Evolutionary conservation across 1,140 invertebrate genomes (phyloP).

Genomic region (Cyphomyrmex costatus): DNA sequence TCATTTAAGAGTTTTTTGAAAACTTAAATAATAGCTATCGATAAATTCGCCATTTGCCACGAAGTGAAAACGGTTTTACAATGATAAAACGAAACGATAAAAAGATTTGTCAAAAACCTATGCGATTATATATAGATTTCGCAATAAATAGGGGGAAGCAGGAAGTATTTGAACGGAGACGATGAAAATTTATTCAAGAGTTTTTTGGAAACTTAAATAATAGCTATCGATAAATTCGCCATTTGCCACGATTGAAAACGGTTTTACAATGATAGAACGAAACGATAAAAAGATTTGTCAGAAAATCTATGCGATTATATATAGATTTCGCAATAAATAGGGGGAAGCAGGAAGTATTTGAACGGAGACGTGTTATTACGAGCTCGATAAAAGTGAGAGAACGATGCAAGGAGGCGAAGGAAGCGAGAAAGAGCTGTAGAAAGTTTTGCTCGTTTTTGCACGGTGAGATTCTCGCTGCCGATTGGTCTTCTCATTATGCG

Average conservation of each 20-base stretch:
- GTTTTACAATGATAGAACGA: not conserved
- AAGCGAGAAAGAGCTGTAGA: slow-evolving; percentile 13
- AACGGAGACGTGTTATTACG: slow-evolving; percentile 42
- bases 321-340: slow-evolving; percentile 49
- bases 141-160: slow-evolving; percentile 38
- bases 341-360: slow-evolving; percentile 37
- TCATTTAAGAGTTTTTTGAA: not conserved
- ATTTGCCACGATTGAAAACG: not conserved
- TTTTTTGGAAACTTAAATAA: not conserved
- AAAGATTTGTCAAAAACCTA: slow-evolving; percentile 14
- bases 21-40: not conserved
- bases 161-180: slow-evolving; percentile 42
- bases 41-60: not conserved
- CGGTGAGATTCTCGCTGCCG: slow-evolving; percentile 54
- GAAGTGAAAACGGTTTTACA: not conserved
- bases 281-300: slow-evolving; percentile 11
- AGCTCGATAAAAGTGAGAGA: slow-evolving; percentile 8
- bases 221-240: not conserved
- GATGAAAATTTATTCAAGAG: too few relatives aligned
- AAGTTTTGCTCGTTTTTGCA: slow-evolving; percentile 56
- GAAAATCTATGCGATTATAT: not conserved
- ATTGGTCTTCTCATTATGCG: slow-evolving; percentile 72
- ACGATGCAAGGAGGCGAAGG: not conserved
- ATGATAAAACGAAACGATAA: not conserved
- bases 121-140: slow-evolving; percentile 19